phyloP scores from a whole-genome alignment of 2,888 invertebrate genomes.

The Microplitis manilae region DNA sequence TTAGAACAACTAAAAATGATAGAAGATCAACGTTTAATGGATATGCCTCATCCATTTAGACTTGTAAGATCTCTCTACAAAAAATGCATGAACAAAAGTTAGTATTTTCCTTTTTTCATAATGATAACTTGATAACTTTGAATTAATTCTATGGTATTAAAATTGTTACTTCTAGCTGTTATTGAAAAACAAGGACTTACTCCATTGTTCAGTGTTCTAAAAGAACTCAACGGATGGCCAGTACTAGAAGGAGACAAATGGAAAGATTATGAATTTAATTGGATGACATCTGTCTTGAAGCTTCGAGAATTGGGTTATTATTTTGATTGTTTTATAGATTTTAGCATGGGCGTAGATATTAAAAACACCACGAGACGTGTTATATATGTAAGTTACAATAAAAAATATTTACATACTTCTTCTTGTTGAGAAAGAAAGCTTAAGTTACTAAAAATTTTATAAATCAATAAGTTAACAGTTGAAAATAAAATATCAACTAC shows the following conservation, averaged over 20 bases:
- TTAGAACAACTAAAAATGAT: constrained; percentile 62
- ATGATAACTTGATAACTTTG: background rate
- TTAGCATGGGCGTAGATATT: constrained; percentile 90
- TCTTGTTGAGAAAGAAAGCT: background rate
- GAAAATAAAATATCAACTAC: background rate
- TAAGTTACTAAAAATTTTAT: background rate
- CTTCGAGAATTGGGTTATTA: constrained; percentile 88
- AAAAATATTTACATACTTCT: no score
- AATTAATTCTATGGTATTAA: background rate
- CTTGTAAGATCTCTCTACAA: constrained; percentile 88
- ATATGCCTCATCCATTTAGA: constrained; percentile 81
- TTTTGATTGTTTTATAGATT: constrained; percentile 91
- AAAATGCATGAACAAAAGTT: constrained; percentile 91
- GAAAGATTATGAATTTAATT: constrained; percentile 82
- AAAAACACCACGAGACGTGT: constrained; percentile 89
- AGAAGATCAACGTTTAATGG: constrained; percentile 74
- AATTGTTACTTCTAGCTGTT: constrained; percentile 74
- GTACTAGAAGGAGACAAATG: constrained; percentile 85
- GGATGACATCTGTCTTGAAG: constrained; percentile 87
- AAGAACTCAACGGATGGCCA: constrained; percentile 94
- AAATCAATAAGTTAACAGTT: no score
- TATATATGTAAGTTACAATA: constrained; percentile 81
- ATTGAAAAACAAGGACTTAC: constrained; percentile 86
- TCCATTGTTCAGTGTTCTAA: constrained; percentile 82
- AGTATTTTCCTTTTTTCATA: constrained; percentile 66